Evolutionary conservation across 2,888 invertebrate species (phyloP).

Genomic region (Tridacna crocea): DNA sequence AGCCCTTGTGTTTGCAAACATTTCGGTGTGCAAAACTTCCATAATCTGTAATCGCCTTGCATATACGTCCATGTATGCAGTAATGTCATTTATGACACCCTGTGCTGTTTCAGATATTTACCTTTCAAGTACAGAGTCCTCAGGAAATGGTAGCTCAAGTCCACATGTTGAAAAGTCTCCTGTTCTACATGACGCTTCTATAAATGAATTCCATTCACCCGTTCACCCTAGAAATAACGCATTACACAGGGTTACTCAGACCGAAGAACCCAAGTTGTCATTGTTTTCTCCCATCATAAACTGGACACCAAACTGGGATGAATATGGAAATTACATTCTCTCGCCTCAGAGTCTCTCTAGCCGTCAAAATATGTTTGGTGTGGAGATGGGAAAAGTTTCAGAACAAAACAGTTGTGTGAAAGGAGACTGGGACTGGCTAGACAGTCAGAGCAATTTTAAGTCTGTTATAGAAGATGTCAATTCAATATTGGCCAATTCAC

Average conservation of each 20-base stretch:
- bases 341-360: conserved; percentile 45
- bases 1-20: no score
- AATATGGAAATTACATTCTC: conserved; percentile 53
- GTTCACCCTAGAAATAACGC: not conserved
- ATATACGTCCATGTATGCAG: no score
- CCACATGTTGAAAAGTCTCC: conserved; percentile 12
- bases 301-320: conserved; percentile 58
- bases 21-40: no score
- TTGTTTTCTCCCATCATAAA: conserved; percentile 47
- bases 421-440: not conserved
- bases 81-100: no score
- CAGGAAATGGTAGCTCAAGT: conserved; percentile 35
- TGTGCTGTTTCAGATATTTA: conserved; percentile 31
- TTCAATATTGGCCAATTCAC: not conserved
- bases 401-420: not conserved
- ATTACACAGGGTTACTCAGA: not conserved
- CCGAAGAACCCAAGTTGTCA: not conserved
- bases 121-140: conserved; percentile 38
- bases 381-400: not conserved
- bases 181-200: not conserved
- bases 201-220: not conserved
- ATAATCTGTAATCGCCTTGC: no score
- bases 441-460: not conserved
- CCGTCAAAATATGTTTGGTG: conserved; percentile 24
- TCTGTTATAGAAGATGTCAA: conserved; percentile 9